Evolutionary conservation across 2,797 vertebrate genomes (phyloP).

Genomic region (Pagetopsis macropterus): DNA sequence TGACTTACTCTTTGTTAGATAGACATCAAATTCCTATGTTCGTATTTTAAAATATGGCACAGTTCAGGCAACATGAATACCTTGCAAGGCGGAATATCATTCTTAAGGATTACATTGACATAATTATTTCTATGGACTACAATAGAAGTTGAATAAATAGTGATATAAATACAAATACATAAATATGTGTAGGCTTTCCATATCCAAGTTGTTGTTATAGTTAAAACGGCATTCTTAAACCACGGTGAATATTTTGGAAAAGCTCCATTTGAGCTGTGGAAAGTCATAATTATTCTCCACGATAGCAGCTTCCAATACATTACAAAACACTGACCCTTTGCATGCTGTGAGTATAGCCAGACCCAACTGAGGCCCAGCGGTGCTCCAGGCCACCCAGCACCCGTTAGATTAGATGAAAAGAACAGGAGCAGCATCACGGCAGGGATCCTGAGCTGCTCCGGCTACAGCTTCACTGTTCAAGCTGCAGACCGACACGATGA

Average conservation of each 20-base stretch:
- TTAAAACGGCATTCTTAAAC: no score
- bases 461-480: slow-evolving; percentile 20
- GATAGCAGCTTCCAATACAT: slow-evolving; percentile 8
- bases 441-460: slow-evolving; percentile 25
- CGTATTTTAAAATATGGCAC: slow-evolving; percentile 58
- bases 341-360: slow-evolving; percentile 42
- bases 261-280: not conserved
- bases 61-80: no score
- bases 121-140: no score
- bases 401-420: slow-evolving; percentile 61
- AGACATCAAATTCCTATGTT: slow-evolving; percentile 60
- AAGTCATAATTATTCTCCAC: not conserved
- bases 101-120: no score
- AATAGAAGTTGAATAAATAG: not conserved
- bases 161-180: no score
- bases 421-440: slow-evolving; percentile 39
- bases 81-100: no score
- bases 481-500: slow-evolving; percentile 3
- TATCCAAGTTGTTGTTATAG: no score
- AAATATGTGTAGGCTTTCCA: no score
- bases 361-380: slow-evolving; percentile 31
- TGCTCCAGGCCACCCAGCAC: slow-evolving; percentile 46
- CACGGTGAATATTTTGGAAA: no score
- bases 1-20: slow-evolving; percentile 68
- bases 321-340: slow-evolving; percentile 20